A percentile compares a stretch with the other conserved stretches of the same genome.
These are phyloP conservation scores for Chrysoperla carnea DNA, from an alignment of 1,140 invertebrate genomes.

Conservation along the genomic window DNA sequence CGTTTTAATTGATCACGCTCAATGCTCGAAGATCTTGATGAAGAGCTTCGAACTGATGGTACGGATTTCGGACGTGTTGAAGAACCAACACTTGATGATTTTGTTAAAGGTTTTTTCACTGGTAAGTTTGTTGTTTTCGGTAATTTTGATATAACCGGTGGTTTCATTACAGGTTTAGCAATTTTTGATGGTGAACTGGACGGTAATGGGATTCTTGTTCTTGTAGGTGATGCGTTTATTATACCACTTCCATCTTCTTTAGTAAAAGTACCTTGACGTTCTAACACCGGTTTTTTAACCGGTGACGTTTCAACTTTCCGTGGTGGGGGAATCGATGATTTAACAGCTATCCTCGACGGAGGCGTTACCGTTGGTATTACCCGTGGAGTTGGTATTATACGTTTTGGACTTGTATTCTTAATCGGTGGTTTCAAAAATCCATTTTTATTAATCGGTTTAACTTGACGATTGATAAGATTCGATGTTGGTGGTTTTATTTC, in stretches of 20 bases:
- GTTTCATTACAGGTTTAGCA: conserved; percentile 23
- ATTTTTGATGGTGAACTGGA: conserved; percentile 26
- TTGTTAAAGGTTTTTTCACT: background rate
- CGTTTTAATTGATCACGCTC: conserved; percentile 11
- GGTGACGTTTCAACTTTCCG: conserved; percentile 8
- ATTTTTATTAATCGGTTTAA: background rate
- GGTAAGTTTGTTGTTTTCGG: background rate
- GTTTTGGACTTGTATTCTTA: conserved; percentile 12
- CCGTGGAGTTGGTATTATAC: conserved; percentile 10
- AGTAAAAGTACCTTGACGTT: conserved; percentile 74
- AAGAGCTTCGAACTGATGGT: background rate
- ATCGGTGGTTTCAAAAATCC: conserved; percentile 3
- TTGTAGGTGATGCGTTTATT: conserved; percentile 11
- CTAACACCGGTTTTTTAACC: conserved; percentile 26
- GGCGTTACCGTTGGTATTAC: background rate
- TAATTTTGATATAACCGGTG: conserved; percentile 16
- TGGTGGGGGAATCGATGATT: conserved; percentile 9
- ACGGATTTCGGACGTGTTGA: background rate
- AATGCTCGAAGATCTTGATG: conserved; percentile 7
- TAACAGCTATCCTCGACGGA: conserved; percentile 13
- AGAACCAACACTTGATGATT: conserved; percentile 1
- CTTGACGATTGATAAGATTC: too few relatives aligned
- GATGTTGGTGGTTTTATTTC: background rate
- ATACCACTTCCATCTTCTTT: conserved; percentile 45
- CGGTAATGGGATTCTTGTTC: conserved; percentile 17